These are phyloP conservation scores for Climacteris rufus DNA, from an alignment of 2,113 vertebrate species.

Conservation along the genomic window DNA sequence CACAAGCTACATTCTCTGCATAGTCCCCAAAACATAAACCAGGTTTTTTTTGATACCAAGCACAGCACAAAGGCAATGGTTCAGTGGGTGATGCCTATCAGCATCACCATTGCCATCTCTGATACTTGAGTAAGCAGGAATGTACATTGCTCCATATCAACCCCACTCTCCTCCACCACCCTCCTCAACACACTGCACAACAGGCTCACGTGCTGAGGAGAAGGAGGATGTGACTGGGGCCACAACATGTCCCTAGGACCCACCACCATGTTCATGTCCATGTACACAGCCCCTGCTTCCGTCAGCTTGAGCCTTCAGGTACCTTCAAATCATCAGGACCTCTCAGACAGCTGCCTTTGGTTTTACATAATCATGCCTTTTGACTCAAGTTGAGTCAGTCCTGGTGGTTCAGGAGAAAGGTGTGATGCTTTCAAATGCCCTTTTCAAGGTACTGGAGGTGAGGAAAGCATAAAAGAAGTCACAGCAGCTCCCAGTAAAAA, in stretches of 20 bases:
- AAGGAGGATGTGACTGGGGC: fast-evolving
- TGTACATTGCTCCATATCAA: fast-evolving
- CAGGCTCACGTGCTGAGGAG: background rate
- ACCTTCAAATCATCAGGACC: background rate
- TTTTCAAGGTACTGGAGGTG: background rate
- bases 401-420: background rate
- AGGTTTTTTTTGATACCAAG: background rate
- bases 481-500: background rate
- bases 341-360: background rate
- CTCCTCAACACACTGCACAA: background rate
- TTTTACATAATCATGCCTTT: background rate
- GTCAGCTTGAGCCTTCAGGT: background rate
- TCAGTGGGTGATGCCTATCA: fast-evolving
- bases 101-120: background rate
- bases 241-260: background rate
- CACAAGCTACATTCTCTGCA: background rate
- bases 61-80: background rate
- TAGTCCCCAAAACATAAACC: background rate
- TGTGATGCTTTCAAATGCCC: background rate
- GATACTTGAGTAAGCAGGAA: background rate
- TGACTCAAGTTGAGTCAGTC: background rate
- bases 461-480: background rate
- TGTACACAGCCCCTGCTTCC: background rate
- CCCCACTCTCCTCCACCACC: no score
- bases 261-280: fast-evolving